Percentiles rank a stretch among this genome's conserved stretches.
phyloP scores from a whole-genome alignment of 2,113 vertebrate species.

The Globicephala melas region DNA sequence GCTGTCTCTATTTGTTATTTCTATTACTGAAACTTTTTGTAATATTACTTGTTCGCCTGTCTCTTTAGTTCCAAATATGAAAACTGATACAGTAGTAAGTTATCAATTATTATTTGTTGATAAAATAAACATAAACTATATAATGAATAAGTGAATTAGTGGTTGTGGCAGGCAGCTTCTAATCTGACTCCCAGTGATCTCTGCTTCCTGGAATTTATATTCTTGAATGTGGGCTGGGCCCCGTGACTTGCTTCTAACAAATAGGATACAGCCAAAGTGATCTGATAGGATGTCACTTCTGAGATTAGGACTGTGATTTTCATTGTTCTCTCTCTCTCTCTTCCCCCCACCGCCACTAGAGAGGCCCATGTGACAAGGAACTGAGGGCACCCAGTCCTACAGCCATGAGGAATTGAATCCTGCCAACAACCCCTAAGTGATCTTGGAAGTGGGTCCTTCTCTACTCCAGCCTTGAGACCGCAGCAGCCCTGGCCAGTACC shows the following conservation, averaged over 20 bases:
- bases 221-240: background rate
- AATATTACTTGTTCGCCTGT: background rate
- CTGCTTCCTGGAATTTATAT: background rate
- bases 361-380: background rate
- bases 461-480: background rate
- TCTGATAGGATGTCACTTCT: background rate
- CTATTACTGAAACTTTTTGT: background rate
- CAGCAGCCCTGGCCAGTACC: background rate
- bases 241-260: background rate
- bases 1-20: background rate
- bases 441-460: background rate
- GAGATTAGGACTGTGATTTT: background rate
- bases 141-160: background rate
- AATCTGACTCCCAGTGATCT: background rate
- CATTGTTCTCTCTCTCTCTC: too few species aligned
- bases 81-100: background rate
- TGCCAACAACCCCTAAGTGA: background rate
- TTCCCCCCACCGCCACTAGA: background rate
- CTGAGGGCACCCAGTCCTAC: background rate
- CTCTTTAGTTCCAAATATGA: background rate
- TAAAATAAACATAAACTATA: background rate
- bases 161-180: background rate
- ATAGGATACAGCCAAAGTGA: background rate
- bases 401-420: background rate
- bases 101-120: background rate